Evolutionary conservation across 2,888 invertebrate genomes (phyloP).

Genomic region (Drosophila heteroneura): DNA sequence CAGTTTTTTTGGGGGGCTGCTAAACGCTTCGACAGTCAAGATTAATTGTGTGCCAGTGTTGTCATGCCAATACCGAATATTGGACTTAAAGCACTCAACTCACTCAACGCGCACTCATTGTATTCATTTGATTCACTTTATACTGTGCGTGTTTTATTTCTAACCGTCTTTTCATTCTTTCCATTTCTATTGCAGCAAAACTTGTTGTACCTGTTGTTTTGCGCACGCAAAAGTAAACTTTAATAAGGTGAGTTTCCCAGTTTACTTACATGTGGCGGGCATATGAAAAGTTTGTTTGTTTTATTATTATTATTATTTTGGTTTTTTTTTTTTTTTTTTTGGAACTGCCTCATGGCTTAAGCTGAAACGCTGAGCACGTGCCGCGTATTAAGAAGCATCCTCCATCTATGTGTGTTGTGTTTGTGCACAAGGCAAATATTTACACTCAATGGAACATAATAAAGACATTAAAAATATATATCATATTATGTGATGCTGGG

Average conservation of each 20-base stretch:
- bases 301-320: background rate
- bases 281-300: conserved; percentile 45
- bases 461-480: conserved; percentile 81
- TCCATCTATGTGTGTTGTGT: conserved; percentile 24
- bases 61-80: conserved; percentile 44
- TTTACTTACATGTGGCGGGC: conserved; percentile 10
- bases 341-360: conserved; percentile 45
- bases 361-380: conserved; percentile 68
- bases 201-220: conserved; percentile 75
- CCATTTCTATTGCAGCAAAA: conserved; percentile 57
- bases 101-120: conserved; percentile 4
- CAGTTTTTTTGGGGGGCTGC: conserved; percentile 6
- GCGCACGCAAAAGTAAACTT: conserved; percentile 57
- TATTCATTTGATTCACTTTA: conserved; percentile 25
- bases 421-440: conserved; percentile 71
- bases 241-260: conserved; percentile 54
- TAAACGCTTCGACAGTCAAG: conserved; percentile 48
- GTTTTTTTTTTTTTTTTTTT: background rate
- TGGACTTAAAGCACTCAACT: conserved; percentile 7
- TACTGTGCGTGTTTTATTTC: background rate
- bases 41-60: conserved; percentile 52
- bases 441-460: conserved; percentile 81
- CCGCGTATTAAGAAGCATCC: conserved; percentile 63
- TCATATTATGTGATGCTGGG: conserved; percentile 44
- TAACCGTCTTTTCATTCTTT: background rate